These are phyloP conservation scores for Galerucella pusilla DNA, from an alignment of 2,888 invertebrate species.

Conservation along the genomic window DNA sequence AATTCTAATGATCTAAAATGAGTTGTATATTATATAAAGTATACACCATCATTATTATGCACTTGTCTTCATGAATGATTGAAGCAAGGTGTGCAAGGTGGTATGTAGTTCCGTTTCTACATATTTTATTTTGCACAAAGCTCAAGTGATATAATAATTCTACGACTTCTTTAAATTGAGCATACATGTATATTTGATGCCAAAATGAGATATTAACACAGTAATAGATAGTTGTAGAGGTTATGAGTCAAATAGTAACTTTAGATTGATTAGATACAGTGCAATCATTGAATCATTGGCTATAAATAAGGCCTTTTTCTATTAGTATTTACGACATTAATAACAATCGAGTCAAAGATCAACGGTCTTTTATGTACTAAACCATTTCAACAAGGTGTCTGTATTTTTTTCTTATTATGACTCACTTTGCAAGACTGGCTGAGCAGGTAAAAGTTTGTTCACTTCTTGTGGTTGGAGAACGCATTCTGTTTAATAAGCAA, in stretches of 20 bases:
- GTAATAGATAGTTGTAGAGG: neutral
- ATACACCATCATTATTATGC: neutral
- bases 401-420: constrained; percentile 21
- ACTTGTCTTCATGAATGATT: neutral
- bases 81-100: constrained; percentile 24
- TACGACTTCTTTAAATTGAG: neutral
- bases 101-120: constrained; percentile 11
- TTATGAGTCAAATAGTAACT: neutral
- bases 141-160: neutral
- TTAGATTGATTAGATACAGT: neutral
- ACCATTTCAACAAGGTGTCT: constrained; percentile 7
- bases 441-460: constrained; percentile 40
- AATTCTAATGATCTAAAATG: constrained; percentile 3
- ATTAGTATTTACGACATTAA: neutral
- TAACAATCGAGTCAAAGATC: constrained; percentile 27
- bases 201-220: neutral
- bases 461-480: constrained; percentile 19
- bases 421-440: constrained; percentile 22
- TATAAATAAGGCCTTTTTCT: constrained; percentile 22
- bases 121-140: neutral
- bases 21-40: neutral
- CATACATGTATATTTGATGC: neutral
- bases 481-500: neutral
- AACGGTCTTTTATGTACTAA: constrained; percentile 15
- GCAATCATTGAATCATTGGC: constrained; percentile 25